These are phyloP conservation scores for Palythoa heliodiscus DNA, from an alignment of 92 coral and sea anemone species.

Conservation along the genomic window DNA sequence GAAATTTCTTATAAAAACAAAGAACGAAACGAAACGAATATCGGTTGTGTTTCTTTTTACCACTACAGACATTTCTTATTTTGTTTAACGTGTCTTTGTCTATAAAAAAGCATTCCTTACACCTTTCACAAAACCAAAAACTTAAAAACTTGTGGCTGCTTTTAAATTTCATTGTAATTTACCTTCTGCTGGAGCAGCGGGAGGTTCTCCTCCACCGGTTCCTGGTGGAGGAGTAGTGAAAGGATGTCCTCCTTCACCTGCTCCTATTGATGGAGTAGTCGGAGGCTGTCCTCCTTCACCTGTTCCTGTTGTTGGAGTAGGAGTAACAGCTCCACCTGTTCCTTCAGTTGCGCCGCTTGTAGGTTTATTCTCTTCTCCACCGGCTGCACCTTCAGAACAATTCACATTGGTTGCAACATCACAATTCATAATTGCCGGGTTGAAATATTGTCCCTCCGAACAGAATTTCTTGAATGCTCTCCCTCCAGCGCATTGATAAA, in stretches of 20 bases:
- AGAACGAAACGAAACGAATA: too few species aligned
- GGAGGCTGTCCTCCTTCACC: too few species aligned
- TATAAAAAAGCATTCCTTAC: too few species aligned
- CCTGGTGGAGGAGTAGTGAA: not conserved
- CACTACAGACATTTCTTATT: too few species aligned
- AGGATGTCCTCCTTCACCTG: not conserved
- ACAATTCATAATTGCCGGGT: slow-evolving; percentile 66
- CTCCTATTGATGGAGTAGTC: not conserved
- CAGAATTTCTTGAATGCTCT: slow-evolving; percentile 65
- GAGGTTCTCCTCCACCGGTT: not conserved
- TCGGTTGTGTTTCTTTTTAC: too few species aligned
- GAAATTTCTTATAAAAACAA: too few species aligned
- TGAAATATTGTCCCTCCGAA: slow-evolving; percentile 67
- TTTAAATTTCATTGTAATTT: too few species aligned
- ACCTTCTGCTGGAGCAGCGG: not conserved
- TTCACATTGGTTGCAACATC: slow-evolving; percentile 67
- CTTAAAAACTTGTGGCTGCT: too few species aligned
- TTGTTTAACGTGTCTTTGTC: too few species aligned
- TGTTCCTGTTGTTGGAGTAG: not conserved
- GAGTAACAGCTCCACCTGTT: not conserved
- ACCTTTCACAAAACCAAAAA: too few species aligned
- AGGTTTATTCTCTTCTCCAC: not conserved
- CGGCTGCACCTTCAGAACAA: slow-evolving; percentile 44
- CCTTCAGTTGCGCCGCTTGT: slow-evolving; percentile 1
- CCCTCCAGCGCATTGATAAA: slow-evolving; percentile 67